A percentile compares a stretch with the other conserved stretches of the same genome.
phyloP scores from a whole-genome alignment of 2,888 invertebrate species.

The Halictus quadricinctus region DNA sequence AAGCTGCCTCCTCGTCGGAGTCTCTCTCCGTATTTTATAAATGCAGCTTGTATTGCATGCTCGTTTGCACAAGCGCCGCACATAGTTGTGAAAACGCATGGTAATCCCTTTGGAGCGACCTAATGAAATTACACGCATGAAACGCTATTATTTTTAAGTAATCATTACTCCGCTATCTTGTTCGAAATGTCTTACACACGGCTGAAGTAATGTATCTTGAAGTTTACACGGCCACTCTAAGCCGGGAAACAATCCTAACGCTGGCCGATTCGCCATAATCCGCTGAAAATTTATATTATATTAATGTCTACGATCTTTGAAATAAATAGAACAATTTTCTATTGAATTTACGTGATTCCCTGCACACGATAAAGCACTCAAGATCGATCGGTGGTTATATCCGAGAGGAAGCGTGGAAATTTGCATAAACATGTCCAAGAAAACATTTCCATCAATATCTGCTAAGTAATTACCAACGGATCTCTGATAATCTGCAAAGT shows the following conservation, averaged over 20 bases:
- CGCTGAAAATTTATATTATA: conserved; percentile 34
- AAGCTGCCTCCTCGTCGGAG: conserved; percentile 26
- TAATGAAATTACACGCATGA: conserved; percentile 13
- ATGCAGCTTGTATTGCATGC: conserved; percentile 54
- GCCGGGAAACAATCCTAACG: conserved; percentile 49
- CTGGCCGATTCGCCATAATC: conserved; percentile 56
- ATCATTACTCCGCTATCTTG: neutral
- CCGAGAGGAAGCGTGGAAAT: conserved; percentile 45
- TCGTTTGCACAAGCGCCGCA: conserved; percentile 49
- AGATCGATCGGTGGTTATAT: conserved; percentile 50
- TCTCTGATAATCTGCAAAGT: conserved; percentile 54
- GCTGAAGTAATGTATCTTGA: conserved; percentile 54
- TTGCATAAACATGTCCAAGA: conserved; percentile 56
- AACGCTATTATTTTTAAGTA: neutral
- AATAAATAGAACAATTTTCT: neutral
- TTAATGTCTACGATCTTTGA: neutral
- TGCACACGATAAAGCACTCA: conserved; percentile 38
- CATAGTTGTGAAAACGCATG: conserved; percentile 45
- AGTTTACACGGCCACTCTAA: conserved; percentile 54
- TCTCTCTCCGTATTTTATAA: conserved; percentile 50
- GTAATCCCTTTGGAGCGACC: conserved; percentile 56
- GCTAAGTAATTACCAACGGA: conserved; percentile 57
- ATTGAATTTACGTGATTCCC: conserved; percentile 48
- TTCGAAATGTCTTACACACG: conserved; percentile 43
- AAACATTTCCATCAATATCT: conserved; percentile 56